A percentile compares a stretch with the other conserved stretches of the same genome.
Evolutionary conservation across 2,888 invertebrate species (phyloP).

Genomic region (Subacronicta megacephala): DNA sequence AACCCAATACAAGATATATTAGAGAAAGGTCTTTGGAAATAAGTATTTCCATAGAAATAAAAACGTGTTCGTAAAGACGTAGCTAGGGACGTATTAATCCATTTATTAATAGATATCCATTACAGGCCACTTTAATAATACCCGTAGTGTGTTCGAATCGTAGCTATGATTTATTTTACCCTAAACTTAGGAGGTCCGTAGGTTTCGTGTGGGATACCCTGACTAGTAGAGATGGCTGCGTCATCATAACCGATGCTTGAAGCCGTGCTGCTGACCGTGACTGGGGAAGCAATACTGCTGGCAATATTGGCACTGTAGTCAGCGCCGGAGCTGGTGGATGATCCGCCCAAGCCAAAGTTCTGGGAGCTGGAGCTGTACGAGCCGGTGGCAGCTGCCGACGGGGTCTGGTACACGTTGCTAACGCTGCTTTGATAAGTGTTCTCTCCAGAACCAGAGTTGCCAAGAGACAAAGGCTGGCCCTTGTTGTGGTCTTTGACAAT

Average conservation of each 20-base stretch:
- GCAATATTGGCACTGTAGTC: conserved; percentile 24
- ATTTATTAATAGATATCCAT: conserved; percentile 43
- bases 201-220: conserved; percentile 81
- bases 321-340: conserved; percentile 22
- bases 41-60: too few species aligned
- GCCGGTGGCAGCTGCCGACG: conserved; percentile 19
- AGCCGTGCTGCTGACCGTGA: conserved; percentile 52
- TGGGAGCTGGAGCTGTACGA: conserved; percentile 22
- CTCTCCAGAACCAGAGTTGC: conserved; percentile 24
- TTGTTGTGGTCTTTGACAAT: conserved; percentile 81
- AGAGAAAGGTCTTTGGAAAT: too few species aligned
- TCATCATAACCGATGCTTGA: conserved; percentile 59
- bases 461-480: conserved; percentile 51
- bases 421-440: conserved; percentile 23
- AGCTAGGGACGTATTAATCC: not conserved
- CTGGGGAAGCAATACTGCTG: conserved; percentile 43
- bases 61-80: too few species aligned
- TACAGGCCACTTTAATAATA: conserved; percentile 26
- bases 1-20: too few species aligned
- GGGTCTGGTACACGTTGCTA: conserved; percentile 28
- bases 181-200: conserved; percentile 83
- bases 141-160: conserved; percentile 37
- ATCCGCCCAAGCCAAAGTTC: conserved; percentile 13
- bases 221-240: conserved; percentile 75
- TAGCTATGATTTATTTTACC: conserved; percentile 48